phyloP scores from a whole-genome alignment of 2,797 vertebrate species.

The Erpetoichthys calabaricus region DNA sequence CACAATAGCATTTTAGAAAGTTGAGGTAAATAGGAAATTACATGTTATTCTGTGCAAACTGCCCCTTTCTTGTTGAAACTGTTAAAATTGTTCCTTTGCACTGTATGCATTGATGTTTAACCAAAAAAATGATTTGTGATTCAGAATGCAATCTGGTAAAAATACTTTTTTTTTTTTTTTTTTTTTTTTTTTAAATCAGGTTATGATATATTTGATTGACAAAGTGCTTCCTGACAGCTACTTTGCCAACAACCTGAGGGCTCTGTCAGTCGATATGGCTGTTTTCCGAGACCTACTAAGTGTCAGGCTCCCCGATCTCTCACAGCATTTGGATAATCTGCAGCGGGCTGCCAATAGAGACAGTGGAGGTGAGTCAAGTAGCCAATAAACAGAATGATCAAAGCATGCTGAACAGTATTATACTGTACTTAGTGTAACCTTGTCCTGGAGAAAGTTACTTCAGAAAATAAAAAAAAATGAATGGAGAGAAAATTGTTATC shows the following conservation, averaged over 20 bases:
- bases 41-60: too few species aligned
- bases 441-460: constrained; percentile 2
- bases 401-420: background rate
- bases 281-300: constrained; percentile 91
- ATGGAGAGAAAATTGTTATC: too few species aligned
- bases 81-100: too few species aligned
- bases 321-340: constrained; percentile 80
- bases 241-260: constrained; percentile 92
- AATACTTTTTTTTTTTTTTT: background rate
- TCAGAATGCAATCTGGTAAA: too few species aligned
- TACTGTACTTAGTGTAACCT: background rate
- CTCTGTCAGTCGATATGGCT: constrained; percentile 96
- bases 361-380: constrained; percentile 62
- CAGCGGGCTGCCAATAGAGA: constrained; percentile 85
- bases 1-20: too few species aligned
- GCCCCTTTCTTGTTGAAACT: too few species aligned
- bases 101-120: too few species aligned
- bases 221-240: constrained; percentile 96
- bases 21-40: too few species aligned
- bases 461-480: too few species aligned
- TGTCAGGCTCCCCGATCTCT: constrained; percentile 81
- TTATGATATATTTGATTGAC: constrained; percentile 98
- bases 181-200: constrained; percentile 40
- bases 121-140: too few species aligned
- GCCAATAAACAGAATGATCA: background rate